Base-by-base conservation (phyloP, 92 coral and sea anemone genomes). In the Palythoa heliodiscus region DNA sequence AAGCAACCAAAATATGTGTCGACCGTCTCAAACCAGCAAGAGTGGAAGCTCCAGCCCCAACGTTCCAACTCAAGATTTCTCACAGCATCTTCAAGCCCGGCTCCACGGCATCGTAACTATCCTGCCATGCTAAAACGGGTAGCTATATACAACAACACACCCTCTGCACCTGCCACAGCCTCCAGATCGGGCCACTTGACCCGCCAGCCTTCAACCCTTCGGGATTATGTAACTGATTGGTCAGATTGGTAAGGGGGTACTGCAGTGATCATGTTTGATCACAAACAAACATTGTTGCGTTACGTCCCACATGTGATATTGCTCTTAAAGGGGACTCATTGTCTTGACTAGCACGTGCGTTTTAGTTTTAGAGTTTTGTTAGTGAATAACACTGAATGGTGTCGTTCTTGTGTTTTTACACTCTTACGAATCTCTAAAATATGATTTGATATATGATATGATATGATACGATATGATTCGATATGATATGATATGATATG, bases 1-100 rank as follows among this genome's bases (percentile, higher is more conserved):
- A 87, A 20, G 24, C 53, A 13, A 35, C 70, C 22, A 87, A 77
- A 47, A 52, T 81, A 11, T 88, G 90, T n/a, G 75, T 89, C 11
- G 89, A 91, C 52, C 48, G 48, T 43, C 48, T 5, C 3, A 58
- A 58, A 58, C 66, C 16, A 58, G 15, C 66, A 58, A 58, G 5
- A 58, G 17, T 58, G 8, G 48, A 43, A 43, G 48, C 48, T 43
- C 1, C 48, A 43, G 48, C 48, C 8, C 5, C 48, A 43, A 7
- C 35, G 48, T 43, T 43, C 48, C 48, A 43, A 43, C 8, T 43
- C 48, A 43, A 4, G 8, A 4, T 7, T 4, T 43, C 2, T 5
- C 48, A 43, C 48, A 43, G 48, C 35, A 29, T 29, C 35, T 29
- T 29, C 48, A 5, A 43, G 48, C 48, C 8, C 48, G 48, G 8